Conservation (phyloP, 2,113 vertebrate genomes). For the Leptodactylus fuscus region DNA sequence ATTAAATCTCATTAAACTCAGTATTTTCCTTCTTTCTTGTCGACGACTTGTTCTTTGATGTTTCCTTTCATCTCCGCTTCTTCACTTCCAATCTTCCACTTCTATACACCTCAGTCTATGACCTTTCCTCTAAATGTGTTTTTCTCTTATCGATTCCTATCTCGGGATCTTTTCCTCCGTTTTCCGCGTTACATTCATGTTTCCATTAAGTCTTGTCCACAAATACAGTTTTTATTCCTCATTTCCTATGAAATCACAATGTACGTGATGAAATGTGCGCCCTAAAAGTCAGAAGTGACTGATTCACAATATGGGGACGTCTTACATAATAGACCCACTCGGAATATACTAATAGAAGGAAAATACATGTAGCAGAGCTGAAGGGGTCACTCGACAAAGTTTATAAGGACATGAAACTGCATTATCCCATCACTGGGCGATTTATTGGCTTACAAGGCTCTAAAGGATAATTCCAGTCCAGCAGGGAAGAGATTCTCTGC, state of each 20-base stretch:
- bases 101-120: neutral
- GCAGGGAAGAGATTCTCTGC: no score
- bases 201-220: neutral
- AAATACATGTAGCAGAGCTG: no score
- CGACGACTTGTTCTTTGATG: conserved; percentile 14
- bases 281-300: neutral
- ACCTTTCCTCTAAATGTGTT: conserved; percentile 27
- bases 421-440: no score
- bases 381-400: no score
- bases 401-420: no score
- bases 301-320: neutral
- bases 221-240: neutral
- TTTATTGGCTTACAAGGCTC: no score
- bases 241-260: neutral
- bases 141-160: conserved; percentile 3
- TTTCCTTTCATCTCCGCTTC: neutral
- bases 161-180: neutral
- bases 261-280: neutral
- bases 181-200: neutral
- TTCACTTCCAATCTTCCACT: neutral
- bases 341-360: no score
- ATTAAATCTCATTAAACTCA: conserved; percentile 30
- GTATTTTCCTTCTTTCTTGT: neutral
- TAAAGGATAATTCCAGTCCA: no score
- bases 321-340: neutral